A percentile compares a stretch with the other conserved stretches of the same genome.
phyloP scores from a whole-genome alignment of 2,888 invertebrate genomes.

The Carabus problematicus region DNA sequence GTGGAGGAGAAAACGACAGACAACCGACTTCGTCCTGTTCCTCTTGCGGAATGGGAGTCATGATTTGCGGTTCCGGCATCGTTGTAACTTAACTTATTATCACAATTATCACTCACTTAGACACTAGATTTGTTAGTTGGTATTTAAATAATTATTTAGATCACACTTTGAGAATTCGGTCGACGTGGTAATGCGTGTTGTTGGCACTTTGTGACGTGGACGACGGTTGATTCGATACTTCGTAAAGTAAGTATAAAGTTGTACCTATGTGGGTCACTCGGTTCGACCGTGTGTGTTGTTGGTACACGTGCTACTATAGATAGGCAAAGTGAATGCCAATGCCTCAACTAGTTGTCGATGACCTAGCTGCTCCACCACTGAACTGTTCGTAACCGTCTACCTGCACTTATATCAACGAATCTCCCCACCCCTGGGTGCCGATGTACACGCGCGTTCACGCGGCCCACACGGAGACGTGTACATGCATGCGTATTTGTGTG shows the following conservation, averaged over 20 bases:
- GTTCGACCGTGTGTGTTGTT: background rate
- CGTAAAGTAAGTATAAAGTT: background rate
- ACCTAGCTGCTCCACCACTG: conserved; percentile 34
- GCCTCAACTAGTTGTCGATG: conserved; percentile 31
- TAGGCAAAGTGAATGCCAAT: conserved; percentile 27
- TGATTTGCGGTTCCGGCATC: conserved; percentile 37
- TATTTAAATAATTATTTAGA: conserved; percentile 1
- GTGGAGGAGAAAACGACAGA: conserved; percentile 48
- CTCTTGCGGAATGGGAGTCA: conserved; percentile 8
- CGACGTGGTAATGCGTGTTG: background rate
- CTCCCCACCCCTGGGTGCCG: conserved; percentile 14
- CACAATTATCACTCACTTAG: conserved; percentile 32
- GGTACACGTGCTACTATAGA: conserved; percentile 2
- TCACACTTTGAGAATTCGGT: conserved; percentile 2
- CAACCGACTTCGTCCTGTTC: conserved; percentile 18
- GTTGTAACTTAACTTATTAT: conserved; percentile 22
- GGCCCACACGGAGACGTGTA: no score
- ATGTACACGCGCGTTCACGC: no score
- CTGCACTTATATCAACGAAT: conserved; percentile 6
- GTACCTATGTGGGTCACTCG: conserved; percentile 9
- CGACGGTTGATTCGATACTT: background rate
- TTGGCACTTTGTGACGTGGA: background rate
- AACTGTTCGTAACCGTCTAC: conserved; percentile 9
- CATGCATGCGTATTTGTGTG: no score
- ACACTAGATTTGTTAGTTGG: background rate